A percentile compares a stretch with the other conserved stretches of the same genome.
Conservation (phyloP, 2,113 vertebrate genomes). For the Toxotes chatareus region DNA sequence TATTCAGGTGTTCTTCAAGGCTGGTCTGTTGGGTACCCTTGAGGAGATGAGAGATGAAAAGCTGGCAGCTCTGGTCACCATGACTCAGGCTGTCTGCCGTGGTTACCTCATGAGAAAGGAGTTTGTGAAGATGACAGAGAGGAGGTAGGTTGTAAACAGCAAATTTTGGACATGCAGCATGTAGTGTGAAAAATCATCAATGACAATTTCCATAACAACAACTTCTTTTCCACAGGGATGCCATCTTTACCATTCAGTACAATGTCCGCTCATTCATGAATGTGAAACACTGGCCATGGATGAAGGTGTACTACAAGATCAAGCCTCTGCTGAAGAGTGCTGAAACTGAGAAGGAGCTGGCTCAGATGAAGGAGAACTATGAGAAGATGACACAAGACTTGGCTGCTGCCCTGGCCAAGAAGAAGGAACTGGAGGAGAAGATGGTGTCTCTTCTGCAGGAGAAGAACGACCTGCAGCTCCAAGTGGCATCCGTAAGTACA, state of each 20-base stretch:
- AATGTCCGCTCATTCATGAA: constrained; percentile 76
- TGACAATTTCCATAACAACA: background rate
- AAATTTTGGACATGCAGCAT: background rate
- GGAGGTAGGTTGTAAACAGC: constrained; percentile 44
- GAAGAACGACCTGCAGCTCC: constrained; percentile 68
- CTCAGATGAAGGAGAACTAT: no score
- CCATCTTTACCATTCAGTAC: constrained; percentile 70
- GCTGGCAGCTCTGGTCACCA: constrained; percentile 64
- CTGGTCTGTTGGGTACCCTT: constrained; percentile 72
- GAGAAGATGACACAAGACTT: no score
- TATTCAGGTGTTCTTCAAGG: constrained; percentile 70
- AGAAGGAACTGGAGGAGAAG: no score
- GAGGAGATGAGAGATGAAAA: constrained; percentile 76
- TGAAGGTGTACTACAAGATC: constrained; percentile 80
- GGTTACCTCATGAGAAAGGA: constrained; percentile 67
- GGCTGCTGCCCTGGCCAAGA: no score
- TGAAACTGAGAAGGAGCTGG: no score
- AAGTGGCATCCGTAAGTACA: constrained; percentile 67
- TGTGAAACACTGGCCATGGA: constrained; percentile 79
- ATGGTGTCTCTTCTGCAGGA: no score
- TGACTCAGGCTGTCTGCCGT: constrained; percentile 71
- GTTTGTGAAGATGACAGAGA: background rate
- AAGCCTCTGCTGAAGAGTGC: constrained; percentile 64
- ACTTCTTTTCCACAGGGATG: constrained; percentile 51
- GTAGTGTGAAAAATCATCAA: background rate